These are phyloP conservation scores for Ganaspis brasiliensis DNA, from an alignment of 2,888 invertebrate species.

Conservation along the genomic window DNA sequence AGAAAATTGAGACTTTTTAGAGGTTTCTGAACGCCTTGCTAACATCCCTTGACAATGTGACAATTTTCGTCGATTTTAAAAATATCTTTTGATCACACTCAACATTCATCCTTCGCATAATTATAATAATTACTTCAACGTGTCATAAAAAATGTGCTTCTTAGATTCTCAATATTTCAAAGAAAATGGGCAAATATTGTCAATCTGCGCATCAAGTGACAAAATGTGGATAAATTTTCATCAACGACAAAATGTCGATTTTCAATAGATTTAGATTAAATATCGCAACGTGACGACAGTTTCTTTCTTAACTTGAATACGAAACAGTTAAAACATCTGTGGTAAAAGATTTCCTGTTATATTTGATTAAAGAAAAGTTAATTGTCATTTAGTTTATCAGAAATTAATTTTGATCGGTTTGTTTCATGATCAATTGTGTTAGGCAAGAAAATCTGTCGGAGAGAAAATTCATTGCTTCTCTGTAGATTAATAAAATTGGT, in stretches of 20 bases:
- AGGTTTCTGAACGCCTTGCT: constrained; percentile 18
- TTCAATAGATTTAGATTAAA: neutral
- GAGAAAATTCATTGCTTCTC: neutral
- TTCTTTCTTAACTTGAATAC: constrained; percentile 12
- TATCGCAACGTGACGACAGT: constrained; percentile 28
- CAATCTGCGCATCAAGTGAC: constrained; percentile 9
- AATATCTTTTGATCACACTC: constrained; percentile 4
- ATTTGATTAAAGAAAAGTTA: neutral
- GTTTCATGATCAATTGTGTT: neutral
- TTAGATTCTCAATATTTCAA: constrained; percentile 4
- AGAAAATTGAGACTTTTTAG: neutral
- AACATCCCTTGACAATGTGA: constrained; percentile 17
- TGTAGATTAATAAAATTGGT: too few relatives aligned
- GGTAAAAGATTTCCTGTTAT: neutral
- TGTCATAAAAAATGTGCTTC: constrained; percentile 8
- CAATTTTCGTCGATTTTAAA: constrained; percentile 19
- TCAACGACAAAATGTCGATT: too few relatives aligned
- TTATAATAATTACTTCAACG: neutral
- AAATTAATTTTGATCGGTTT: neutral
- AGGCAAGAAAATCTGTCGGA: constrained; percentile 22
- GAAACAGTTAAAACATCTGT: neutral
- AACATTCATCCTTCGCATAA: constrained; percentile 12
- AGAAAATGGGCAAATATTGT: constrained; percentile 36
- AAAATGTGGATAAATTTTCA: too few relatives aligned
- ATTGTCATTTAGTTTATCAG: neutral